phyloP scores from a whole-genome alignment of 2,113 vertebrate species.

The cat (Felis catus) region F.catus_Fca126_mat1.0 CM031419.1:207799001-207799500 shows the following conservation, averaged over 20 bases:
- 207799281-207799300: conserved; percentile 84
- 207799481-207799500: neutral
- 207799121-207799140: neutral
- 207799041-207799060: neutral
- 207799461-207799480: neutral
- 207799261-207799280: conserved; percentile 87
- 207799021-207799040: neutral
- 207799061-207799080: neutral
- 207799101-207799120: neutral
- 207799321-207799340: conserved; percentile 88
- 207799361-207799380: conserved; percentile 84
- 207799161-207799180: neutral
- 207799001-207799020: neutral
- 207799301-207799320: conserved; percentile 88
- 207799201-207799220: neutral
- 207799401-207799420: conserved; percentile 78
- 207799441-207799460: neutral
- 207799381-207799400: conserved; percentile 86
- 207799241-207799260: conserved; percentile 64
- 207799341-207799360: conserved; percentile 87
- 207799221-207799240: conserved; percentile 61
- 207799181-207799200: neutral
- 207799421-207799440: neutral
- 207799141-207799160: neutral
- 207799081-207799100: neutral